Percentiles rank a stretch among this genome's conserved stretches.
Conservation (phyloP, 2,113 vertebrate species). For the Ivindomyrus marchei region DNA sequence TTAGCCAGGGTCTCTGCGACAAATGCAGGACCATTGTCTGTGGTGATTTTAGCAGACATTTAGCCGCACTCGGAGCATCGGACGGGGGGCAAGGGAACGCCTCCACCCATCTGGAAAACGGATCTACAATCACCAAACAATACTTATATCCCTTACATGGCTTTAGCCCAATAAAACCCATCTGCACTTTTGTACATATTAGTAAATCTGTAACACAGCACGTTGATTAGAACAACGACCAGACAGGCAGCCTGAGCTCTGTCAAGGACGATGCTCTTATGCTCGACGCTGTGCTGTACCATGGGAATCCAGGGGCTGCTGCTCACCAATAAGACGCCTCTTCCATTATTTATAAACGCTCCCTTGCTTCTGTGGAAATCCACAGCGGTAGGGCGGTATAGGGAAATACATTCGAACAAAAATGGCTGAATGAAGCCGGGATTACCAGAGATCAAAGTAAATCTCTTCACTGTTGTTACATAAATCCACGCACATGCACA, state of each 20-base stretch:
- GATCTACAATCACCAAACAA: no score
- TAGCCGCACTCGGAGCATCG: no score
- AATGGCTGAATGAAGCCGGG: neutral
- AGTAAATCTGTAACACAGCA: neutral
- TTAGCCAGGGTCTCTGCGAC: no score
- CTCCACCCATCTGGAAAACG: no score
- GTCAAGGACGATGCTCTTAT: neutral
- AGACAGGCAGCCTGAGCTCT: no score
- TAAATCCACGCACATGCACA: neutral
- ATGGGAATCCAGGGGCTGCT: neutral
- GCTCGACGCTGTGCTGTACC: neutral
- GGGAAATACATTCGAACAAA: neutral
- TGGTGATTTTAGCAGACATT: no score
- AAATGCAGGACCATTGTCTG: no score
- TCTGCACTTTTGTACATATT: neutral
- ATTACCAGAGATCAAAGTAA: neutral
- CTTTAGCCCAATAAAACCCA: no score
- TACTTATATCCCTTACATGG: no score
- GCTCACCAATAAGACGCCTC: neutral
- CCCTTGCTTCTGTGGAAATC: neutral
- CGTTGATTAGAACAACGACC: neutral
- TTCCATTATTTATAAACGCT: neutral
- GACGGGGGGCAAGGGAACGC: no score
- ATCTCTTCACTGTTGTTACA: neutral
- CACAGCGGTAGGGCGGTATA: neutral